A percentile compares a stretch with the other conserved stretches of the same genome.
Conservation (phyloP, 2,797 vertebrate genomes). For the Darevskia mixta region DNA sequence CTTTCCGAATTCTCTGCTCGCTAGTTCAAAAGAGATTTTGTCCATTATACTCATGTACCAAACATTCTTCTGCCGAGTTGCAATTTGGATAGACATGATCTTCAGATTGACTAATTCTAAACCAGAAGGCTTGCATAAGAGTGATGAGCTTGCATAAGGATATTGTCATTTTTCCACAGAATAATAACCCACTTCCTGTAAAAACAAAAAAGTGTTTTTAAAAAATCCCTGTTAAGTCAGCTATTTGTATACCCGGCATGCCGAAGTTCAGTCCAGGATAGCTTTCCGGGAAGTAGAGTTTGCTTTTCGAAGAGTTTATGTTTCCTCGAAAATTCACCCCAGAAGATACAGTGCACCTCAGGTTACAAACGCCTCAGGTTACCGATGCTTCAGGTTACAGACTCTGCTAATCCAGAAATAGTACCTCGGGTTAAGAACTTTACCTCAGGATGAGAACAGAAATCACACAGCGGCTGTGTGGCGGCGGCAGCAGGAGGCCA, state of each 20-base stretch:
- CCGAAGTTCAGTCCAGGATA: not conserved
- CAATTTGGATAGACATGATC: not conserved
- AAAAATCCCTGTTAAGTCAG: slow-evolving; percentile 4
- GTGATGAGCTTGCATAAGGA: not conserved
- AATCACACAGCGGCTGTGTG: too few species aligned
- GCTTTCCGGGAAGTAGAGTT: slow-evolving; percentile 35
- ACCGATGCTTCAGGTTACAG: too few species aligned
- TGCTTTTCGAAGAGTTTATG: not conserved
- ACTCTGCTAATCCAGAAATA: too few species aligned
- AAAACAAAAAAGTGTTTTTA: slow-evolving; percentile 9
- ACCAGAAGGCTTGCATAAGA: not conserved
- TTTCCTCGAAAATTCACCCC: slow-evolving; percentile 7
- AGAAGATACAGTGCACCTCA: not conserved
- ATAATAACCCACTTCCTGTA: not conserved
- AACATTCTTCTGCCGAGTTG: not conserved
- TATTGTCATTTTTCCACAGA: not conserved
- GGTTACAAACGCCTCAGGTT: too few species aligned
- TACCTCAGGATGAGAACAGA: too few species aligned
- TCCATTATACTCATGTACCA: not conserved
- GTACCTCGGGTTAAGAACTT: too few species aligned
- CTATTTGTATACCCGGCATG: slow-evolving; percentile 7
- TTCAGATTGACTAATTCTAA: not conserved
- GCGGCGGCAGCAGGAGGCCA: too few species aligned
- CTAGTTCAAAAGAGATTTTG: not conserved
- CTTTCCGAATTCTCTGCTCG: not conserved